Evolutionary conservation across 2,113 vertebrate species (phyloP), one percentile per base, ranked within the genome.

Genomic region (Thamnophis sirtalis): DNA sequence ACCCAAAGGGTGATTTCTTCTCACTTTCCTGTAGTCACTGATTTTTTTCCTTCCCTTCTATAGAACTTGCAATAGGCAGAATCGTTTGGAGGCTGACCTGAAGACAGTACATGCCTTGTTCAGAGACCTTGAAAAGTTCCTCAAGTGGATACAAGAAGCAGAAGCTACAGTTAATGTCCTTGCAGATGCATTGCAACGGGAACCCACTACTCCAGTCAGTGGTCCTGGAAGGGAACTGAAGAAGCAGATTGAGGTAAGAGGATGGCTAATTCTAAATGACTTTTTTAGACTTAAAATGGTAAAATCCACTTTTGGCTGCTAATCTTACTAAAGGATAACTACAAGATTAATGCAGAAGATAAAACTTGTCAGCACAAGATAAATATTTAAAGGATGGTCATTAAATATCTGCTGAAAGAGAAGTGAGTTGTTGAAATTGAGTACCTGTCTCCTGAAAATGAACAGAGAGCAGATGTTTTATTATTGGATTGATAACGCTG

Each of bases 101-200:
- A 98, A 97, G 96, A 96, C 93, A 0, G 96, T 99, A 15, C 98
- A 99, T 97, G 93, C 96, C 93, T 98, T 98, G 55, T 98, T 98
- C 86, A 96, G 97, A 94, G 98, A 99, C 95, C 96, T 99, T 92
- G 99, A 99, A 95, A 97, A 96, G 94, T 99, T 99, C 93, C 97
- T 99, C 8, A 99, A 98, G 95, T 99, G 99, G 99, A 97, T 99
- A 55, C 98, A 99, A 93, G 99, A 99, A 96, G 98, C 98, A 0
- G 99, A 99, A 96, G 98, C 98, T 0, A 99, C 98, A 0, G 96
- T 98, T 84, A 99, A 99, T 24, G 98, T 99, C 90, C 97, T 99
- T 89, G 97, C 97, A 0, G 98, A 99, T 50, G 98, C 99, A 91
- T 98, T 98, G 9, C 98, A 98, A 94, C 98, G 98, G 95, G 99